These are phyloP conservation scores for Tragelaphus imberbis DNA, from an alignment of 2,113 vertebrate genomes.

Conservation along the genomic window DNA sequence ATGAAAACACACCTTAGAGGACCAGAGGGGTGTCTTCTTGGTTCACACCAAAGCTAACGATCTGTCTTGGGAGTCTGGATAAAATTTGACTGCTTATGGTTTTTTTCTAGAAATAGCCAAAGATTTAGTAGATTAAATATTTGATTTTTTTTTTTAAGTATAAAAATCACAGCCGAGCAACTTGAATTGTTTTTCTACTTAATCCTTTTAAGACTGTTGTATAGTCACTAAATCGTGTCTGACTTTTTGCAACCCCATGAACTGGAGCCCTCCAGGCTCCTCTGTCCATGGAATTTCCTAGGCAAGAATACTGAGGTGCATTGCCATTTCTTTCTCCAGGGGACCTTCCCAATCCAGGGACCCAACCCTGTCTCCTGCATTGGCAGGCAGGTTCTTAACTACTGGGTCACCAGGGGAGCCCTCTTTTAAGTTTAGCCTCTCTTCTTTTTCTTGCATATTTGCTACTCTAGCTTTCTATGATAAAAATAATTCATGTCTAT, in stretches of 20 bases:
- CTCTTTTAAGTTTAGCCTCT: not conserved
- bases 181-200: not conserved
- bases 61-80: not conserved
- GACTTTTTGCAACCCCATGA: not conserved
- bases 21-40: not conserved
- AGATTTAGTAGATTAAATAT: not conserved
- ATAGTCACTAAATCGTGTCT: not conserved
- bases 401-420: not conserved
- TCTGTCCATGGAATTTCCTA: not conserved
- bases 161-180: not conserved
- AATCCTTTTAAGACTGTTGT: not conserved
- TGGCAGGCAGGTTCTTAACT: not conserved
- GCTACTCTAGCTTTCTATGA: not conserved
- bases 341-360: not conserved
- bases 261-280: not conserved
- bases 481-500: not conserved
- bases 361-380: not conserved
- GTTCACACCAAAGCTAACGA: not conserved
- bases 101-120: not conserved
- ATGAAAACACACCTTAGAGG: not conserved
- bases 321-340: not conserved
- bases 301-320: not conserved
- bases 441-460: not conserved
- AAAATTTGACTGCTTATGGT: not conserved
- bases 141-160: not conserved